Base-by-base conservation (phyloP, 1,140 invertebrate species). In the Stegodyphus dumicola region DNA sequence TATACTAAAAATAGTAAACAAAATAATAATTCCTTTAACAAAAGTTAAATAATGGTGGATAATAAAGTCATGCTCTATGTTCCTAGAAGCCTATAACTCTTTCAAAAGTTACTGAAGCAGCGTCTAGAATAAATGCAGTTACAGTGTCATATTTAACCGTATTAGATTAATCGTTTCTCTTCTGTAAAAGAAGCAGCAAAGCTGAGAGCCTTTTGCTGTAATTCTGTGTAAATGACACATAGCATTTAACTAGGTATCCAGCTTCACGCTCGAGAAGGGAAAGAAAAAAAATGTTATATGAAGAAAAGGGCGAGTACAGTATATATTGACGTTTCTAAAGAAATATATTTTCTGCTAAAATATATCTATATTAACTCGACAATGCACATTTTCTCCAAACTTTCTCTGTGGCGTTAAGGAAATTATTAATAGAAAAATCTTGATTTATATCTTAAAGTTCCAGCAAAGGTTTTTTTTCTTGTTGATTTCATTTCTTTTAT, bases 401-500 rank as follows among this genome's bases (percentile, higher is more conserved):
- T 56, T 60, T 15, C 52, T 75, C 53, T 69, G 9, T 7, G 11
- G 15, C 54, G 52, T 73, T 70, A 70, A 70, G 18, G 17, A 64
- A 73, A 33, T 81, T 13, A 54, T 73, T 81, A 48, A 77, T 78
- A 71, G 33, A 81, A 81, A 70, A 69, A 69, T 6, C 54, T 48
- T 81, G 78, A 73, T 80, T 80, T 80, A 80, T 80, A 56, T 71
- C 56, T n/a, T 11, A 73, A 80, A 79, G 33, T 79, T 79, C 48
- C 65, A 33, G 51, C 15, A 49, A 33, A 48, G 69, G 51, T 71
- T 73, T 56, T 73, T 80, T 51, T 81, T 48, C 73, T 64, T 6
- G n/a, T 7, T 52, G 76, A 13, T 17, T n/a, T 9, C 33, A 49
- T 17, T 33, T 33, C 78, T 71, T 60, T 71, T 2, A 33, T 33